A percentile compares a stretch with the other conserved stretches of the same genome.
These are phyloP conservation scores for Ferdinandea cuprea DNA, from an alignment of 2,888 invertebrate species.

Conservation along the genomic window DNA sequence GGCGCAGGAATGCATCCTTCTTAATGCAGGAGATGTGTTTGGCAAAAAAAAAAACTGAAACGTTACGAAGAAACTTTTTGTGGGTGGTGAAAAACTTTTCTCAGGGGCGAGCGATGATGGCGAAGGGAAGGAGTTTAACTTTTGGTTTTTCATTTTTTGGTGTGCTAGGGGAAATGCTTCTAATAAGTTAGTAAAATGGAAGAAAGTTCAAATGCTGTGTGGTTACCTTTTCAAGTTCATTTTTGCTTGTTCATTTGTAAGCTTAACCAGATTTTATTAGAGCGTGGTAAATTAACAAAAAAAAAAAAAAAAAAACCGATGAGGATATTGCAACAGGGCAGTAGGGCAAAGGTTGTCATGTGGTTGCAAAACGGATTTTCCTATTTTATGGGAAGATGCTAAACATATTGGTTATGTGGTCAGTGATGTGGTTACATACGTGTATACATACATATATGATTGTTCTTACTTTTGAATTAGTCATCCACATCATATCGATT, in stretches of 20 bases:
- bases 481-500: too few species aligned
- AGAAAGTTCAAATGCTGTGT: conserved; percentile 7
- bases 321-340: too few species aligned
- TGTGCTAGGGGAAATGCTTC: conserved; percentile 4
- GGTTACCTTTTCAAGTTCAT: conserved; percentile 35
- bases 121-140: not conserved
- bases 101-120: not conserved
- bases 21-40: conserved; percentile 27
- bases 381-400: too few species aligned
- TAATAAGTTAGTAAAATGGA: conserved; percentile 14
- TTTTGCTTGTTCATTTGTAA: not conserved
- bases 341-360: not conserved
- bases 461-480: too few species aligned
- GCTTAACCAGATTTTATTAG: not conserved
- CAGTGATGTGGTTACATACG: too few species aligned
- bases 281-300: not conserved
- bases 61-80: conserved; percentile 22
- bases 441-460: too few species aligned
- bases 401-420: too few species aligned
- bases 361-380: not conserved
- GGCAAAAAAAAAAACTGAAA: not conserved
- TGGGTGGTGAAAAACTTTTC: not conserved
- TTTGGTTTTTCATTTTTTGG: not conserved
- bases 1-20: conserved; percentile 32
- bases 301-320: not conserved